Base-by-base conservation (phyloP, 2,888 invertebrate genomes). In the Carabus problematicus region DNA sequence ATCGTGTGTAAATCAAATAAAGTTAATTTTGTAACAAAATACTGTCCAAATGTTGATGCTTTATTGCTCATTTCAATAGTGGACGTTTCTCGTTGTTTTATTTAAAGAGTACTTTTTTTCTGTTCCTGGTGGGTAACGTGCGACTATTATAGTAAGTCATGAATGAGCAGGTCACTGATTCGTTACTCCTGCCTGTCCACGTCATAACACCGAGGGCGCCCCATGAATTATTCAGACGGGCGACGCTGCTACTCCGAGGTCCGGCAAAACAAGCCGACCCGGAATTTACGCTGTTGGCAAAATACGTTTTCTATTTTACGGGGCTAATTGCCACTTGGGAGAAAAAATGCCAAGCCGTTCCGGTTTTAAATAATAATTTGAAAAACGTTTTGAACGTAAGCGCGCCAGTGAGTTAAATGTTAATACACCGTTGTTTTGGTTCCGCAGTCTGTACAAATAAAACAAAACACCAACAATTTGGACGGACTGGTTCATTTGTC, bases 241-340 rank as follows among this genome's bases (percentile, higher is more conserved):
- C 12, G 52, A 14, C 52, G 9, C 52, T 52, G 14, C 9, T 8
- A 56, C 56, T 39, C 29, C 12, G 19, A 9, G 52, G n/a, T 14
- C 56, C 19, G 39, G n/a, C 19, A 56, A 11, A 56, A 4, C 9
- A n/a, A 56, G 19, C 9, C 39, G 56, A 18, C 52, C 52, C 14
- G 14, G 16, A 52, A 52, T 52, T 52, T 16, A 18, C 52, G 52
- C 11, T 52, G 52, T 4, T 12, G 16, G 45, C 59, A 67, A 67
- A 67, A 67, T 60, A 60, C 67, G 42, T 42, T 60, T 52, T 63
- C 64, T 56, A 56, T 55, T 55, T 54, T 39, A 64, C 55, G 39
- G 67, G 40, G 54, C 60, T 67, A 67, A 67, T 67, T 67, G 67
- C 67, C 67, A 67, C 67, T 67, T 67, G 67, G 67, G 67, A 67